Percentiles rank a stretch among this genome's conserved stretches.
Conservation (phyloP, 2,797 vertebrate species). For the Uromys caudimaculatus region DNA sequence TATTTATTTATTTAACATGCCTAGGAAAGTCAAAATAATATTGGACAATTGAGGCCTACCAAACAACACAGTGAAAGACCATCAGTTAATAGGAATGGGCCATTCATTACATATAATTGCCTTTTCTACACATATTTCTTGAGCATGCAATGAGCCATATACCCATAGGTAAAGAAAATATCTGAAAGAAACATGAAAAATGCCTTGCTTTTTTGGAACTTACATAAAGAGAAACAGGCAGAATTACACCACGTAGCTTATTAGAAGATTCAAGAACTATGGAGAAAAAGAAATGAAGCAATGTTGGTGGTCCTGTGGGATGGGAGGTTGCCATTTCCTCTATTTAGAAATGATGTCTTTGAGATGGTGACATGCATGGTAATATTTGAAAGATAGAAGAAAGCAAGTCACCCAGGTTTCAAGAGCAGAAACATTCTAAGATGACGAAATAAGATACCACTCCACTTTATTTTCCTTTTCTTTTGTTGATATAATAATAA, state of each 20-base stretch:
- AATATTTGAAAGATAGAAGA: neutral
- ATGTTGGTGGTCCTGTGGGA: neutral
- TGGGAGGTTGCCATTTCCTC: neutral
- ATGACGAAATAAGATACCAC: neutral
- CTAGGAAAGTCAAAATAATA: neutral
- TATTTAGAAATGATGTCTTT: neutral
- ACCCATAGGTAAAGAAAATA: neutral
- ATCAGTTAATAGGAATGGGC: neutral
- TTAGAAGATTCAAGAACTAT: neutral
- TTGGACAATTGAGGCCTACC: neutral
- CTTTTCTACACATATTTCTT: neutral
- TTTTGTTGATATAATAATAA: neutral
- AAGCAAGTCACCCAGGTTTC: neutral
- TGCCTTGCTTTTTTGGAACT: neutral
- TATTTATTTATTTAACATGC: neutral
- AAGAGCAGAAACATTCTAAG: neutral
- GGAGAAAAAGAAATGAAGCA: neutral
- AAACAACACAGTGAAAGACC: neutral
- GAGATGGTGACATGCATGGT: neutral
- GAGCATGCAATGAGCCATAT: neutral
- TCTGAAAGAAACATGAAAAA: neutral
- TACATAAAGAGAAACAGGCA: neutral
- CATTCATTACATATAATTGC: neutral
- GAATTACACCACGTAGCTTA: neutral
- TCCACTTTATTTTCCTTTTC: neutral